Conservation (phyloP, 1,140 invertebrate genomes). For the Sesamia nonagrioides region DNA sequence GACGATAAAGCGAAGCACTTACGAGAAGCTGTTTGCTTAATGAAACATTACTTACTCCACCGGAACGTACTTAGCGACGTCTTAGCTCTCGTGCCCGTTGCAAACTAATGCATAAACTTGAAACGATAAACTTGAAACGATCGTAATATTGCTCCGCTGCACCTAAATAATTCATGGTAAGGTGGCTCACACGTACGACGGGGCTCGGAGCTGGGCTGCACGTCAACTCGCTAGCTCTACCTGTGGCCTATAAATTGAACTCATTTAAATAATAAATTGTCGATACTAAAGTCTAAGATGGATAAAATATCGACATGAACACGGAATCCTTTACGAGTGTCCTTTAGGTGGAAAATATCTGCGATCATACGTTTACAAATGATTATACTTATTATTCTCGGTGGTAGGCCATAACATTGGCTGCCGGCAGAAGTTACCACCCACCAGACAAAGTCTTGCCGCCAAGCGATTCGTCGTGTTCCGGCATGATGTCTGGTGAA, state of each 20-base stretch:
- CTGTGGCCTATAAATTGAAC: slow-evolving; percentile 54
- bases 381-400: slow-evolving; percentile 16
- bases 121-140: too few relatives aligned
- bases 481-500: too few relatives aligned
- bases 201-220: not conserved
- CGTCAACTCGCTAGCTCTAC: slow-evolving; percentile 39
- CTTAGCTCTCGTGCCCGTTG: slow-evolving; percentile 18
- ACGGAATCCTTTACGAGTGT: slow-evolving; percentile 11
- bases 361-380: slow-evolving; percentile 13
- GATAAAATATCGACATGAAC: slow-evolving; percentile 13
- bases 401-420: too few relatives aligned
- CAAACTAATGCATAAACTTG: slow-evolving; percentile 33
- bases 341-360: not conserved
- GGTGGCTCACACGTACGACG: slow-evolving; percentile 26
- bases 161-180: slow-evolving; percentile 67
- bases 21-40: slow-evolving; percentile 15
- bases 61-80: slow-evolving; percentile 18
- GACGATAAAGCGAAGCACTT: slow-evolving; percentile 1
- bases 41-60: slow-evolving; percentile 31
- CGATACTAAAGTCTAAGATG: slow-evolving; percentile 5
- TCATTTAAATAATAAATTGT: slow-evolving; percentile 59
- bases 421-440: too few relatives aligned
- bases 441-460: too few relatives aligned
- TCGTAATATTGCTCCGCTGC: slow-evolving; percentile 61
- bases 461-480: too few relatives aligned